Evolutionary conservation across 2,797 vertebrate species (phyloP).

Genomic region (Cynodonichthys magdalenae): DNA sequence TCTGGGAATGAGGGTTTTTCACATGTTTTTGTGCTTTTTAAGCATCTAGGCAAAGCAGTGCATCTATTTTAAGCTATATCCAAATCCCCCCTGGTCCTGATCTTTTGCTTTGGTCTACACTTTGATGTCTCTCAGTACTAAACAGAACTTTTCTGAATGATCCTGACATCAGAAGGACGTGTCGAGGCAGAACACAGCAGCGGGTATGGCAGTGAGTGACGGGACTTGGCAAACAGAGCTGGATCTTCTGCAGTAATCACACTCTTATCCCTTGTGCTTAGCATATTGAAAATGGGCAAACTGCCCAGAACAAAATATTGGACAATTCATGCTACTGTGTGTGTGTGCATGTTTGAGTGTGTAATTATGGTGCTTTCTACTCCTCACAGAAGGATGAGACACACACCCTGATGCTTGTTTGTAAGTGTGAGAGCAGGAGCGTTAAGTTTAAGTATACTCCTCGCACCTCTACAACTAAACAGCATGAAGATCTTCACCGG

Average conservation of each 20-base stretch:
- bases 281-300: slow-evolving; percentile 71
- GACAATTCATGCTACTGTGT: slow-evolving; percentile 60
- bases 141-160: slow-evolving; percentile 47
- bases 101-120: slow-evolving; percentile 44
- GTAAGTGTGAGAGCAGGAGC: slow-evolving; percentile 25
- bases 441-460: slow-evolving; percentile 33
- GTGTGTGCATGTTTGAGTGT: slow-evolving; percentile 28
- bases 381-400: slow-evolving; percentile 42
- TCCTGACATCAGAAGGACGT: slow-evolving; percentile 52
- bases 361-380: slow-evolving; percentile 24
- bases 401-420: slow-evolving; percentile 33
- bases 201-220: slow-evolving; percentile 65
- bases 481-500: slow-evolving; percentile 19
- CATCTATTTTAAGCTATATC: slow-evolving; percentile 33
- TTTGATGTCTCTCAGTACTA: slow-evolving; percentile 35
- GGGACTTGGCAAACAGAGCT: slow-evolving; percentile 60
- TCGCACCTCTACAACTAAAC: slow-evolving; percentile 26
- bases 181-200: slow-evolving; percentile 61
- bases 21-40: slow-evolving; percentile 20
- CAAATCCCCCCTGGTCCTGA: slow-evolving; percentile 45
- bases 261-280: slow-evolving; percentile 71
- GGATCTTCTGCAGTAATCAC: slow-evolving; percentile 70
- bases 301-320: slow-evolving; percentile 75
- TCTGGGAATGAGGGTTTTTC: background rate
- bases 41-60: slow-evolving; percentile 13